These are phyloP conservation scores for Diabrotica virgifera DNA, from an alignment of 1,140 invertebrate species.

Conservation along the genomic window DNA sequence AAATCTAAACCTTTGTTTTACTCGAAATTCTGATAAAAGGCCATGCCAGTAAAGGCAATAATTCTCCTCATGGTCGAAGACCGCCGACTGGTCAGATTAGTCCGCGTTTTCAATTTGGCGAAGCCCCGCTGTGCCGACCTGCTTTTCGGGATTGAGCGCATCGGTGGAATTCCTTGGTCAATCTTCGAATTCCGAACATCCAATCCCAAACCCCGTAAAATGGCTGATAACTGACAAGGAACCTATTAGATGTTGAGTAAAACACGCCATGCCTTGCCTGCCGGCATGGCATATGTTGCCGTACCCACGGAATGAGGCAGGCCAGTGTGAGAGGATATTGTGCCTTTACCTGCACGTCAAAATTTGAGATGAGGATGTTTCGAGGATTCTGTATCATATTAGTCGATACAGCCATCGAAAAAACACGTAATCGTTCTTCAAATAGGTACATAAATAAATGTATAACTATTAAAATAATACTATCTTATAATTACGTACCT, in stretches of 20 bases:
- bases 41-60: too few species aligned
- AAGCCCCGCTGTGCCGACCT: slow-evolving; percentile 25
- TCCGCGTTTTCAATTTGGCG: slow-evolving; percentile 16
- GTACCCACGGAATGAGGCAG: neutral
- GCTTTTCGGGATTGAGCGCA: slow-evolving; percentile 27
- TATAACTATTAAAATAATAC: too few species aligned
- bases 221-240: slow-evolving; percentile 27
- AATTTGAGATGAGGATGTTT: neutral
- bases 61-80: neutral
- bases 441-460: too few species aligned
- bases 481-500: too few species aligned
- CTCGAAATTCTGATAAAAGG: too few species aligned
- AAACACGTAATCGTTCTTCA: too few species aligned
- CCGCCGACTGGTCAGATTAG: slow-evolving; percentile 10
- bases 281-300: slow-evolving; percentile 8
- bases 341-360: neutral
- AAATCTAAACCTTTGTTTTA: too few species aligned
- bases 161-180: slow-evolving; percentile 31
- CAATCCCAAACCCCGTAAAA: slow-evolving; percentile 27
- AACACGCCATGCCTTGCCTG: slow-evolving; percentile 11
- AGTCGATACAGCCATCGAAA: too few species aligned
- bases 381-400: neutral
- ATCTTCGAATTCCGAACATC: slow-evolving; percentile 21
- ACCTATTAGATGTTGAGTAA: slow-evolving; percentile 5
- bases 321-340: neutral